Conservation (phyloP, 2,113 vertebrate genomes). For the Orcinus orca region DNA sequence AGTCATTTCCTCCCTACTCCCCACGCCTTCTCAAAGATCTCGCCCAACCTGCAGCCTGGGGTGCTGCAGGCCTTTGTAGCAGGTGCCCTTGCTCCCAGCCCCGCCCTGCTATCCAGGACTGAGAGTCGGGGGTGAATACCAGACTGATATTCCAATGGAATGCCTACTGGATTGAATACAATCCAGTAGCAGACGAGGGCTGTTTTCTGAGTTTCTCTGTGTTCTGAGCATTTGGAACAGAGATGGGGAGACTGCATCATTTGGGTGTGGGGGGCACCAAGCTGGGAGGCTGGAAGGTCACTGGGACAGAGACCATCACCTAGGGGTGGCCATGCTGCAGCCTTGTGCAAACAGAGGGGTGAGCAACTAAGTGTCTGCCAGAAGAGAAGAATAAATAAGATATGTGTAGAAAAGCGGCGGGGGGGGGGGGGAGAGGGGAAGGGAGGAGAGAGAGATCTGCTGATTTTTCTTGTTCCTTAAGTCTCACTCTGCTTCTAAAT, state of each 20-base stretch:
- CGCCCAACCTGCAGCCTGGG: background rate
- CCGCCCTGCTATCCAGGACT: background rate
- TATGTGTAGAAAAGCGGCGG: background rate
- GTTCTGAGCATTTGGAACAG: background rate
- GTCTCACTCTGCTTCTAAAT: background rate
- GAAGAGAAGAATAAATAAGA: background rate
- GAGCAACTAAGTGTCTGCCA: background rate
- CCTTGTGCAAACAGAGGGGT: too few species aligned
- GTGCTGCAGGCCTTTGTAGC: background rate
- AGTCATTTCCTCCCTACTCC: background rate
- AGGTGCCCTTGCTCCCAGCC: background rate
- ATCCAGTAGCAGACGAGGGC: background rate
- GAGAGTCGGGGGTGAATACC: background rate
- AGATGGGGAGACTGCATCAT: background rate
- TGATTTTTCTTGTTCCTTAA: background rate
- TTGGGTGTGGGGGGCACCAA: background rate
- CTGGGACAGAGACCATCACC: background rate
- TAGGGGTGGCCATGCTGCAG: background rate
- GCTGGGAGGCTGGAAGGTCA: background rate
- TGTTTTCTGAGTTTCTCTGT: background rate
- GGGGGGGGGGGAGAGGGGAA: accelerated
- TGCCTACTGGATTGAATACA: background rate
- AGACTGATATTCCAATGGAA: background rate
- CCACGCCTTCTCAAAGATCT: background rate
- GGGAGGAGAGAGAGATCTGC: background rate